Conservation (phyloP, 2,113 vertebrate genomes). For the Hippocampus guttulatus region DNA sequence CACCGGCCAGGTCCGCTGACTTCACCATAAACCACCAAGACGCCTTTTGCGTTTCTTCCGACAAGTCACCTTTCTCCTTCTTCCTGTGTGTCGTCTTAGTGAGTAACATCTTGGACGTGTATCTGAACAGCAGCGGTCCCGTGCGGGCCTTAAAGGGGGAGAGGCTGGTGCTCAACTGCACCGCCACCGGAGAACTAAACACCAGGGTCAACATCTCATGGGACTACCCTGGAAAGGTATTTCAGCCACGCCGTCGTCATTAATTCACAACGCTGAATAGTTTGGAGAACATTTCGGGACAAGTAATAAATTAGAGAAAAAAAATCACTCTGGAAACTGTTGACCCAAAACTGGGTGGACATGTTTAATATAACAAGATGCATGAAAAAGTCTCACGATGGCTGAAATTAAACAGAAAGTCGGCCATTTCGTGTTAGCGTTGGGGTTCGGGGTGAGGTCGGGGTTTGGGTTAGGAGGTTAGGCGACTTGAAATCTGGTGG, state of each 20-base stretch:
- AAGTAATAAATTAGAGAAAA: no score
- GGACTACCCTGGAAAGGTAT: conserved; percentile 86
- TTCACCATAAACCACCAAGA: no score
- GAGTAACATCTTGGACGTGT: conserved; percentile 80
- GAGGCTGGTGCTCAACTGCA: conserved; percentile 83
- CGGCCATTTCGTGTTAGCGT: no score
- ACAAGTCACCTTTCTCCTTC: not conserved
- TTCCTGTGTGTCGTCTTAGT: conserved; percentile 61
- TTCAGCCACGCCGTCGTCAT: conserved; percentile 38
- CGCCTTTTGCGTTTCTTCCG: not conserved
- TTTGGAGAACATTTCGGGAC: not conserved
- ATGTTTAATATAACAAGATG: no score
- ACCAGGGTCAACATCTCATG: conserved; percentile 87
- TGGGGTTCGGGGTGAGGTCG: no score
- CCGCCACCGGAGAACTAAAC: conserved; percentile 81
- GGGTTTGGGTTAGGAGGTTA: no score
- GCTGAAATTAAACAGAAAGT: no score
- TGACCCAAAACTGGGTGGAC: no score
- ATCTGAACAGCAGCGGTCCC: conserved; percentile 74
- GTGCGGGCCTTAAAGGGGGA: conserved; percentile 77
- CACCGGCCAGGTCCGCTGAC: conserved; percentile 77
- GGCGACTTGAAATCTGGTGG: no score
- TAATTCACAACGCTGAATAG: not conserved
- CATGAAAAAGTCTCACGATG: no score
- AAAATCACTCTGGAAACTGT: no score